Conservation (phyloP, 2,888 invertebrate species). For the Lypha dubia region DNA sequence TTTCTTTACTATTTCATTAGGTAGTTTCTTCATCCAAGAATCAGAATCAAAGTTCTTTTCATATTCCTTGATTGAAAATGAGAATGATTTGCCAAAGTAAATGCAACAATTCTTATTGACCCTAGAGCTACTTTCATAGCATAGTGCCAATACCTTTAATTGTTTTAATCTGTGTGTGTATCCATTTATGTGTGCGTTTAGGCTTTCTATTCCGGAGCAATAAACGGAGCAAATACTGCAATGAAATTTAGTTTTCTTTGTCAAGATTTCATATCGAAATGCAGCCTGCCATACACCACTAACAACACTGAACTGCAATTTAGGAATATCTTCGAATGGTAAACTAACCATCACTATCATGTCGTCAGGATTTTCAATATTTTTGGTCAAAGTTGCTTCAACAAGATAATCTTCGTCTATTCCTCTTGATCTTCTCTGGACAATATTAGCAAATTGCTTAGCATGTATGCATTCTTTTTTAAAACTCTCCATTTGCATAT, state of each 20-base stretch:
- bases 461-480: constrained; percentile 33
- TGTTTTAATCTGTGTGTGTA: constrained; percentile 59
- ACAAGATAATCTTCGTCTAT: constrained; percentile 26
- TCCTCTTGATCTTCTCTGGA: background rate
- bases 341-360: constrained; percentile 58
- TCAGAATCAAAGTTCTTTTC: constrained; percentile 11
- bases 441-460: constrained; percentile 35
- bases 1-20: constrained; percentile 36
- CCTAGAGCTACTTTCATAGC: constrained; percentile 37
- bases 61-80: constrained; percentile 43
- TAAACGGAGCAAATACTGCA: constrained; percentile 64
- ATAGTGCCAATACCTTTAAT: constrained; percentile 43
- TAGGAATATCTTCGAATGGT: constrained; percentile 61
- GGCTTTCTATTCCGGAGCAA: constrained; percentile 66
- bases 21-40: background rate
- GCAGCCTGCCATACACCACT: constrained; percentile 59
- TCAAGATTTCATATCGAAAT: constrained; percentile 40
- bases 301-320: constrained; percentile 58
- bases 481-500: constrained; percentile 43
- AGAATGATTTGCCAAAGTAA: constrained; percentile 55
- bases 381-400: constrained; percentile 23
- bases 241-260: constrained; percentile 41
- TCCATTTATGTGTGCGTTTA: constrained; percentile 69
- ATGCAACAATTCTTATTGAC: constrained; percentile 70
- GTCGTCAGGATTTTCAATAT: constrained; percentile 54